These are phyloP conservation scores for Cyanoderma ruficeps DNA, from an alignment of 2,113 vertebrate species.

Conservation along the genomic window DNA sequence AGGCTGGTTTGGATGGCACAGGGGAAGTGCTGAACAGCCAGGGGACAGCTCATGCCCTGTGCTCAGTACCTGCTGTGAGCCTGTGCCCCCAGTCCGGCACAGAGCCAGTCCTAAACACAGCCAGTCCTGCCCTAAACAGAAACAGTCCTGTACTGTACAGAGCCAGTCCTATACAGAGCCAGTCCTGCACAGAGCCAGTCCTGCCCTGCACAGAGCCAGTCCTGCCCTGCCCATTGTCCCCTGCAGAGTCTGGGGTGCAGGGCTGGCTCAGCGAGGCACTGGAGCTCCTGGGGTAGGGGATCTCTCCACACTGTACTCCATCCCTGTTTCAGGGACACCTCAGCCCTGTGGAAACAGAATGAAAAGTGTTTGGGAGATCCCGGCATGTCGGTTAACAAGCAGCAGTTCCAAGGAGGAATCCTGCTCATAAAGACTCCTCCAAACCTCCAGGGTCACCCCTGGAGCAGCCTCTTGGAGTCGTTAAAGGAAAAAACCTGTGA, in stretches of 20 bases:
- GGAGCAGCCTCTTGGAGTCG: background rate
- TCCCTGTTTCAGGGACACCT: background rate
- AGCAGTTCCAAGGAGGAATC: background rate
- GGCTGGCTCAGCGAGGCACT: no score
- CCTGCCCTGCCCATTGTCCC: background rate
- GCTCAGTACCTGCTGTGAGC: rapidly evolving
- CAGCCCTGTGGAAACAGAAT: background rate
- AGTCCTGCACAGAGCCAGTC: no score
- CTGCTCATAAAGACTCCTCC: background rate
- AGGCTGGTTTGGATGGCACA: rapidly evolving
- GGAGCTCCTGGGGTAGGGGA: background rate
- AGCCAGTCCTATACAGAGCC: no score
- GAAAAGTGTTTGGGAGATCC: background rate
- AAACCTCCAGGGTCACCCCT: background rate
- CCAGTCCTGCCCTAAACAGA: no score
- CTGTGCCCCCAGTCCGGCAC: no score
- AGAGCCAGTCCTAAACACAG: no score
- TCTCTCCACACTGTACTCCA: rapidly evolving
- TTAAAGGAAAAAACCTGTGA: background rate
- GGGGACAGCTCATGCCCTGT: background rate
- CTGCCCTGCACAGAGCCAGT: no score
- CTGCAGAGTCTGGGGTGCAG: background rate
- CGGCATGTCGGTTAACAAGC: rapidly evolving
- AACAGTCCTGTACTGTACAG: no score
- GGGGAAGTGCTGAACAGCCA: background rate